Conservation (phyloP, 2,888 invertebrate species). For the Ligdia adustata region DNA sequence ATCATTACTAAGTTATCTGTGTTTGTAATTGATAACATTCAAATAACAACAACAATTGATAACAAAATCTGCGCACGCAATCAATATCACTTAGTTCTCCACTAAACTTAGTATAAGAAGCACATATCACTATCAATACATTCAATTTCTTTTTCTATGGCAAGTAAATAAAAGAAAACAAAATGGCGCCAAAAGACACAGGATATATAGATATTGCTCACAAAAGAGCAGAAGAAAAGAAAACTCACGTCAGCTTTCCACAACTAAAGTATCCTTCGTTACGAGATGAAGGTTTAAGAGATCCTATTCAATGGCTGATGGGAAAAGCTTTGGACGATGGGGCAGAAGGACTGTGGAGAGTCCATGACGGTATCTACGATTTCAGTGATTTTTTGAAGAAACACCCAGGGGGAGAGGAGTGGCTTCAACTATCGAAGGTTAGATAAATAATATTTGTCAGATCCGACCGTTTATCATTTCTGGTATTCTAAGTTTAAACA, state of each 20-base stretch:
- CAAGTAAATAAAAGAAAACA: too few species aligned
- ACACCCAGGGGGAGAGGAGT: constrained; percentile 94
- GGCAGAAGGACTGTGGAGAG: constrained; percentile 90
- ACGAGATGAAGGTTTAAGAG: constrained; percentile 62
- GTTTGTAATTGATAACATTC: too few species aligned
- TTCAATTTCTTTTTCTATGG: too few species aligned
- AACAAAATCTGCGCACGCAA: too few species aligned
- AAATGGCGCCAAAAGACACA: constrained; percentile 46
- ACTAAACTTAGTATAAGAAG: too few species aligned
- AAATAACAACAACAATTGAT: too few species aligned
- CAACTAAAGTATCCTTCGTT: constrained; percentile 78
- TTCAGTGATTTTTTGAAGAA: constrained; percentile 89
- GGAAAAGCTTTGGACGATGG: constrained; percentile 87
- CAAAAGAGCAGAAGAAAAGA: constrained; percentile 54
- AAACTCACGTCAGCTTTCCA: constrained; percentile 70
- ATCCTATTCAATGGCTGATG: constrained; percentile 83
- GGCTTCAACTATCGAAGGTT: constrained; percentile 88
- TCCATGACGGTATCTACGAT: constrained; percentile 92
- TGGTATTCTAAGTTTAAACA: too few species aligned
- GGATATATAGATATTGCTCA: constrained; percentile 49
- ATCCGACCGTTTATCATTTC: background rate
- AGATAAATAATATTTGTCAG: constrained; percentile 18
- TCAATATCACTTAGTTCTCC: too few species aligned
- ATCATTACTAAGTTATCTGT: too few species aligned
- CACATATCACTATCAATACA: too few species aligned